Percentiles rank a stretch among this genome's conserved stretches.
These are phyloP conservation scores for Trichechus manatus DNA, from an alignment of 2,113 vertebrate genomes.

Conservation along the genomic window DNA sequence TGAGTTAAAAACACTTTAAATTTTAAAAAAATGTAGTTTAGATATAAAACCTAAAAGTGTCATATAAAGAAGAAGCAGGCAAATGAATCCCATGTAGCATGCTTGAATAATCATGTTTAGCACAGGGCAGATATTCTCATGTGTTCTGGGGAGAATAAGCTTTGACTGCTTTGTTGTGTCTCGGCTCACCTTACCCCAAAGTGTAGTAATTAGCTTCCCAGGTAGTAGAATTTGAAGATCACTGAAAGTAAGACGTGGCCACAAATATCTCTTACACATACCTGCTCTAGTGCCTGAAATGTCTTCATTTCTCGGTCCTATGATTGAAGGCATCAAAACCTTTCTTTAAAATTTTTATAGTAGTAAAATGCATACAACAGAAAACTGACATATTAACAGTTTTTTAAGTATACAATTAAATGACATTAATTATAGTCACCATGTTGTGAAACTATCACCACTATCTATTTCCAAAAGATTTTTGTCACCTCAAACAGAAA, in stretches of 20 bases:
- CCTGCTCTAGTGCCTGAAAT: background rate
- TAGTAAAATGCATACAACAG: background rate
- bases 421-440: background rate
- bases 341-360: background rate
- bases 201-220: background rate
- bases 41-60: background rate
- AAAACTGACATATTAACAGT: background rate
- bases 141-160: background rate
- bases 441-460: background rate
- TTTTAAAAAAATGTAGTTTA: background rate
- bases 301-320: background rate
- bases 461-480: background rate
- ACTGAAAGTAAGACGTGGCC: background rate
- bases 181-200: background rate
- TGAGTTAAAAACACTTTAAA: background rate
- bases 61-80: background rate
- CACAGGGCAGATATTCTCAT: fast-evolving
- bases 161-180: background rate
- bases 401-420: background rate
- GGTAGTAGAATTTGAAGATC: too few relatives aligned
- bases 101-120: too few relatives aligned
- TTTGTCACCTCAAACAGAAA: background rate
- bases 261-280: background rate
- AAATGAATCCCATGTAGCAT: fast-evolving
- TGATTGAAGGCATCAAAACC: background rate